Conservation (phyloP, 2,113 vertebrate species). For the Campylorhamphus procurvoides region DNA sequence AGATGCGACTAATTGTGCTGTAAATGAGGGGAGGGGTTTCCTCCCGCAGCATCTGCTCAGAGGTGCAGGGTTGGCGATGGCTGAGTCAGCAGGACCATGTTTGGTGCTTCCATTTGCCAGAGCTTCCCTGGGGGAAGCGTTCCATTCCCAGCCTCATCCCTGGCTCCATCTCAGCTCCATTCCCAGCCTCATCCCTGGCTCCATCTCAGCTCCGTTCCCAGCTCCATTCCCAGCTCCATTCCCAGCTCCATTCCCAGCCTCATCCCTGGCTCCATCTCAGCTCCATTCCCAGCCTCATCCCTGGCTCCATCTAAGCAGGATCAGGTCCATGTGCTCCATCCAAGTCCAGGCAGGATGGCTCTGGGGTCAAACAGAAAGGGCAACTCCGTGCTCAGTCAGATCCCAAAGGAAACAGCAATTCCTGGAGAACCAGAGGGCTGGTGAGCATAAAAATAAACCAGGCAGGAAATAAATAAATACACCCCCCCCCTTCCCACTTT, state of each 20-base stretch:
- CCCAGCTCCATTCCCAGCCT: no score
- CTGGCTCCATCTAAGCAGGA: neutral
- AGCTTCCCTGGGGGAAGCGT: neutral
- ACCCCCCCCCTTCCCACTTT: neutral
- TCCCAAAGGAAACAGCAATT: neutral
- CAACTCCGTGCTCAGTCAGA: fast-evolving
- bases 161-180: neutral
- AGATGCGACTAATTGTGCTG: neutral
- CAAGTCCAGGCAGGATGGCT: neutral
- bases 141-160: neutral
- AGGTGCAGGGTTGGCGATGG: neutral
- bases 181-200: neutral
- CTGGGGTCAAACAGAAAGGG: fast-evolving
- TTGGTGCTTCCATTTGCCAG: neutral
- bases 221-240: neutral
- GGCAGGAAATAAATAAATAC: conserved; percentile 5
- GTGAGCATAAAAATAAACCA: fast-evolving
- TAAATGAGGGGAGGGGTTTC: neutral
- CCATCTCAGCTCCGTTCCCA: no score
- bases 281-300: neutral
- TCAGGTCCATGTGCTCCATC: fast-evolving
- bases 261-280: neutral
- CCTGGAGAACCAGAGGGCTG: neutral
- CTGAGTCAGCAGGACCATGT: neutral
- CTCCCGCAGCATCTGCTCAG: neutral